A percentile compares a stretch with the other conserved stretches of the same genome.
Conservation (phyloP, 1,140 invertebrate species). For the Pseudomyrmex gracilis region DNA sequence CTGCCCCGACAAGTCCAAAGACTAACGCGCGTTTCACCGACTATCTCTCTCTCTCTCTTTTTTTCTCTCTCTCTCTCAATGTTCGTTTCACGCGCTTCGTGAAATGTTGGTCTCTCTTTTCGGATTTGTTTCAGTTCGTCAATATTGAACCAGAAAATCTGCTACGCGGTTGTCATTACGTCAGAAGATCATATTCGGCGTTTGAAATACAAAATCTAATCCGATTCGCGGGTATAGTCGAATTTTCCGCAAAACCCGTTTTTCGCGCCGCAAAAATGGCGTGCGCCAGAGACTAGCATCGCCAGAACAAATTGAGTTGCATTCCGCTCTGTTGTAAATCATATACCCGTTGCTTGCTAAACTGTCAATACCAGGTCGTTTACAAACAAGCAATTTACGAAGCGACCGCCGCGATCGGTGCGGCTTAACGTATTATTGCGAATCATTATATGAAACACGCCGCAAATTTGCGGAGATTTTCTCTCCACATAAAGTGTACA, state of each 20-base stretch:
- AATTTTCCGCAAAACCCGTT: constrained; percentile 3
- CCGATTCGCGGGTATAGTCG: background rate
- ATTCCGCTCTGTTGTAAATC: constrained; percentile 58
- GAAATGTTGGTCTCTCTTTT: background rate
- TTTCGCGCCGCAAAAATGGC: background rate
- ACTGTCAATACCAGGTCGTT: constrained; percentile 59
- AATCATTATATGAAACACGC: constrained; percentile 25
- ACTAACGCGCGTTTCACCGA: constrained; percentile 31
- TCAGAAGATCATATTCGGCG: too few species aligned
- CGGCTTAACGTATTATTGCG: constrained; percentile 53
- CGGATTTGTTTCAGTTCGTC: background rate
- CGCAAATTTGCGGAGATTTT: constrained; percentile 15
- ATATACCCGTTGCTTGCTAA: constrained; percentile 53
- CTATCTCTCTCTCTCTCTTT: too few species aligned
- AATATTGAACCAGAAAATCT: background rate
- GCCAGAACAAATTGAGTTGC: constrained; percentile 25
- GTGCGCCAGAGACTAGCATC: background rate
- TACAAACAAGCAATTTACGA: constrained; percentile 56
- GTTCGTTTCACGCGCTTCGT: background rate
- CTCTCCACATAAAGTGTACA: constrained; percentile 46
- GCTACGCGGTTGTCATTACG: background rate
- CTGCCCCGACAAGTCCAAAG: background rate
- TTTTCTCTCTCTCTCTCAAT: background rate
- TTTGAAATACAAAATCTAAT: too few species aligned
- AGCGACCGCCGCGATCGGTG: constrained; percentile 11